Evolutionary conservation across 2,888 invertebrate species (phyloP).

Genomic region (Asteroscopus sphinx): DNA sequence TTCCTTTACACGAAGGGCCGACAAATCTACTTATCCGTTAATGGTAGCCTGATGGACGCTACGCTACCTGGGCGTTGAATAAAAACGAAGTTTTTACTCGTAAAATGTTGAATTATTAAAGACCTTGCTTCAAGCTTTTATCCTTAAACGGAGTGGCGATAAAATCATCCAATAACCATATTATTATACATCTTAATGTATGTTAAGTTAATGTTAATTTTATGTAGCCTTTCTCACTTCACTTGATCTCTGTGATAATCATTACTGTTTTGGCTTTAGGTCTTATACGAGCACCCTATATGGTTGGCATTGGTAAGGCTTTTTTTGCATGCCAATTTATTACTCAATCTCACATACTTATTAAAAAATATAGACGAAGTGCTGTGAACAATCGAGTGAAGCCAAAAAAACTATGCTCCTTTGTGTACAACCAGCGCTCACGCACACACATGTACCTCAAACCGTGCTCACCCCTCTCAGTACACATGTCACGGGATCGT

Average conservation of each 20-base stretch:
- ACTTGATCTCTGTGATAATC: slow-evolving; percentile 19
- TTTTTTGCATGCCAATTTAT: slow-evolving; percentile 1
- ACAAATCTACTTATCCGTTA: slow-evolving; percentile 46
- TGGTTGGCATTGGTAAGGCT: neutral
- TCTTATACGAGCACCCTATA: slow-evolving; percentile 1
- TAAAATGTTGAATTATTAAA: slow-evolving; percentile 12
- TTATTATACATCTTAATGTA: slow-evolving; percentile 10
- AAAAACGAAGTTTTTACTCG: slow-evolving; percentile 15
- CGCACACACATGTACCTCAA: too few relatives aligned
- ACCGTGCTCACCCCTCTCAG: too few relatives aligned
- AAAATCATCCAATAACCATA: slow-evolving; percentile 16
- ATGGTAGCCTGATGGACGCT: slow-evolving; percentile 28
- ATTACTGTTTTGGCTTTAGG: slow-evolving; percentile 1
- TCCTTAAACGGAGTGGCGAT: slow-evolving; percentile 14
- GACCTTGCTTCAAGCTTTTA: slow-evolving; percentile 6
- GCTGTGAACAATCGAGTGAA: too few relatives aligned
- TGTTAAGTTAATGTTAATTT: slow-evolving; percentile 22
- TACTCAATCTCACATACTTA: too few relatives aligned
- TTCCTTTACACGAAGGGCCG: slow-evolving; percentile 54
- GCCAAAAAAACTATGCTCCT: too few relatives aligned
- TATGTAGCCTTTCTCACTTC: slow-evolving; percentile 29
- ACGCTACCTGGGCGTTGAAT: slow-evolving; percentile 4
- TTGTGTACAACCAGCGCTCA: too few relatives aligned
- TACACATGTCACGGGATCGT: too few relatives aligned
- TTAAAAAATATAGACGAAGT: too few relatives aligned